Evolutionary conservation across 1,140 invertebrate species (phyloP), one percentile per base, ranked within the genome.

Genomic region (Daktulosphaira vitifoliae): DNA sequence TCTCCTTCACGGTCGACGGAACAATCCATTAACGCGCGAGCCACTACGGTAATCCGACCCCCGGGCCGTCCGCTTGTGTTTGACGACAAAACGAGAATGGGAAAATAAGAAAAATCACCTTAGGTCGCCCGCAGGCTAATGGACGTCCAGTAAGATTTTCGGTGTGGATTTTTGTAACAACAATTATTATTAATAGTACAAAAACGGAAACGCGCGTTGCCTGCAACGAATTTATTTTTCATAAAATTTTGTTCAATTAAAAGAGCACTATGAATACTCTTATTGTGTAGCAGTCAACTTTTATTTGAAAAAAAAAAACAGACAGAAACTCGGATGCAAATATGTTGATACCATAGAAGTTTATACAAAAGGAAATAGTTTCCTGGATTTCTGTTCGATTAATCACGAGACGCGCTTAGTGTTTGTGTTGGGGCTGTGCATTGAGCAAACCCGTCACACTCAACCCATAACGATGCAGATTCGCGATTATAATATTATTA

Each of bases 11-110:
- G 56, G 56, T 62, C 56, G 56, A 25, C 20, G 42, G 46, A 62
- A 62, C 56, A 62, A 62, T 62, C 56, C 56, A 62, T 62, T 62
- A 62, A 46, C 56, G 56, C 42, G 54, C 56, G 26, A 62, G 25
- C 42, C 56, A 62, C 56, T 20, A 33, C 26, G 26, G 56, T 62
- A 48, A 62, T 62, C 56, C 56, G 56, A 62, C 42, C 42, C 56
- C 23, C 53, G 7, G 56, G 56, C 42, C 29, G 29, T 33, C 29
- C 29, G 29, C 29, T 11, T 33, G 29, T 33, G 29, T 62, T 62
- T 62, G 56, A 62, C 42, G 56, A 46, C 53, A 62, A 62, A 62
- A 62, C 56, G 42, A 62, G 56, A 62, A 62, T 26, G 56, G 11
- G n/a, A 33, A 44, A 18, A 39, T 13, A 62, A 48, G 23, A 56